Conservation (phyloP, 2,797 vertebrate species). For the Urophycis tenuis region DNA sequence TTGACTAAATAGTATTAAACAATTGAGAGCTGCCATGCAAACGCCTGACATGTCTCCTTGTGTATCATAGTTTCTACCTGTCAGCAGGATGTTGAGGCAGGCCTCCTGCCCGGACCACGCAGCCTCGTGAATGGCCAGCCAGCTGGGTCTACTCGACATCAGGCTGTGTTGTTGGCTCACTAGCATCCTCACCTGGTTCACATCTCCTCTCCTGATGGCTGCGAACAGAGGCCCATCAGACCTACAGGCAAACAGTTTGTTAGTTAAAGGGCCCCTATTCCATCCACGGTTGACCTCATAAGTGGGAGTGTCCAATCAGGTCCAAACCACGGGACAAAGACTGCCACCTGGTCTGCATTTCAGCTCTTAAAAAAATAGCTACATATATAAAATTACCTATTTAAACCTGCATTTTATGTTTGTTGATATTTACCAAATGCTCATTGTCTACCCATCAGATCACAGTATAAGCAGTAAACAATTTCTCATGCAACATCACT, state of each 20-base stretch:
- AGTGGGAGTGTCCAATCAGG: not conserved
- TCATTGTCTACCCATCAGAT: too few relatives aligned
- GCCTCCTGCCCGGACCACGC: constrained; percentile 36
- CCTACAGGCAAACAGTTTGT: constrained; percentile 33
- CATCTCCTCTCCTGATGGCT: constrained; percentile 46
- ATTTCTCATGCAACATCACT: too few relatives aligned
- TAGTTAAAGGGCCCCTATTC: not conserved
- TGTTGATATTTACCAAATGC: too few relatives aligned
- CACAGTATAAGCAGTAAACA: too few relatives aligned
- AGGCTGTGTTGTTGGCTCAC: not conserved
- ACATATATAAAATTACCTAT: too few relatives aligned
- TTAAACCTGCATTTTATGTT: too few relatives aligned
- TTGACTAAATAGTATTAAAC: too few relatives aligned
- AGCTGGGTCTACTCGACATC: constrained; percentile 13
- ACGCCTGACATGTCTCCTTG: too few relatives aligned
- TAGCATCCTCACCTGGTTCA: not conserved
- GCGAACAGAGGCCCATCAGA: constrained; percentile 63
- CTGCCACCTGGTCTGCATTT: too few relatives aligned
- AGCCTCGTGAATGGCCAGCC: constrained; percentile 44
- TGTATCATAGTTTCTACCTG: constrained; percentile 25
- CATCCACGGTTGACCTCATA: not conserved
- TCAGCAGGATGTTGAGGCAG: constrained; percentile 34
- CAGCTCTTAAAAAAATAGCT: too few relatives aligned
- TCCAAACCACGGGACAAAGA: too few relatives aligned
- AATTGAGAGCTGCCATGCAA: too few relatives aligned